phyloP scores from a whole-genome alignment of 2,797 vertebrate species.

The Pantherophis alleghaniensis region DNA sequence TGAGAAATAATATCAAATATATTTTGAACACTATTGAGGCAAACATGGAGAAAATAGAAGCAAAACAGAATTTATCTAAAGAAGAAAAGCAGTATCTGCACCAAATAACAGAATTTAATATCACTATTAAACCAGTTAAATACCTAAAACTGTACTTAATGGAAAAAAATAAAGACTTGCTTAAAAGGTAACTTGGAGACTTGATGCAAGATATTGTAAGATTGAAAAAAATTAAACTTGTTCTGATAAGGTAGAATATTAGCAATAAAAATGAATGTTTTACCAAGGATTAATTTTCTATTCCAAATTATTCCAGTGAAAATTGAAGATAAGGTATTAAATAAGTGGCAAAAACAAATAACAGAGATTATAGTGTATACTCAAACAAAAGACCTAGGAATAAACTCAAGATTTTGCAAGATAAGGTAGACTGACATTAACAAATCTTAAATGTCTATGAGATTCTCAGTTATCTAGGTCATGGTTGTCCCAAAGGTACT shows the following conservation, averaged over 20 bases:
- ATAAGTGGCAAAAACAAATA: not conserved
- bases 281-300: not conserved
- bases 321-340: not conserved
- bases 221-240: not conserved
- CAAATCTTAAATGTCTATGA: not conserved
- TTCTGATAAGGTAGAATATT: not conserved
- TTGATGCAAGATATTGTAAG: not conserved
- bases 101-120: not conserved
- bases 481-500: too few relatives aligned
- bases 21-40: not conserved
- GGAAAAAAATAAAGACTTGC: not conserved
- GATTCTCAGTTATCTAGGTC: too few relatives aligned
- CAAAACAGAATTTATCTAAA: not conserved
- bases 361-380: not conserved
- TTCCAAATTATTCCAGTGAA: slow-evolving; percentile 16
- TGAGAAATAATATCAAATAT: not conserved
- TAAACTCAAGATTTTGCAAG: not conserved
- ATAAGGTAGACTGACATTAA: not conserved
- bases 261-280: not conserved
- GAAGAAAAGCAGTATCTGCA: not conserved
- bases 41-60: not conserved
- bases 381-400: not conserved
- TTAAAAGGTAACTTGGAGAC: not conserved
- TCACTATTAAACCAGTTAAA: not conserved
- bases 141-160: not conserved